These are phyloP conservation scores for Danionella cerebrum DNA, from an alignment of 2,113 vertebrate species.

Conservation along the genomic window DNA sequence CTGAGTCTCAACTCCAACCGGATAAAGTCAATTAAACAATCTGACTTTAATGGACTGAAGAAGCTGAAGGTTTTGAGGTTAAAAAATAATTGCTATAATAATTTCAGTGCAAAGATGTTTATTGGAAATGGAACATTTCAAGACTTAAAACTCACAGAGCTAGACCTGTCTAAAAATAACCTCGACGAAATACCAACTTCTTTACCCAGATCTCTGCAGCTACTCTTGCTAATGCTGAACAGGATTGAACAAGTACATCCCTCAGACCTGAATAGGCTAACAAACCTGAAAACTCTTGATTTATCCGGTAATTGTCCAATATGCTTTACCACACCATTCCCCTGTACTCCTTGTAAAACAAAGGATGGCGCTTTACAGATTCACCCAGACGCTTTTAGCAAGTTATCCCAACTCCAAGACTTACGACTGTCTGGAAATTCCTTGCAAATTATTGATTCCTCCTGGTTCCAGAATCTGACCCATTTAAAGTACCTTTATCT, in stretches of 20 bases:
- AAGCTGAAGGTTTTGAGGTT: neutral
- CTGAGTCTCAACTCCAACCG: constrained; percentile 26
- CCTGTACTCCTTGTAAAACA: constrained; percentile 21
- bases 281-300: constrained; percentile 35
- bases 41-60: constrained; percentile 15
- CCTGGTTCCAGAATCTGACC: constrained; percentile 42
- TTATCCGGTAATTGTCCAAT: constrained; percentile 54
- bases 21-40: constrained; percentile 21
- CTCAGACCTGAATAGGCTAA: constrained; percentile 19
- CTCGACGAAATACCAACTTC: constrained; percentile 7
- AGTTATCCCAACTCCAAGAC: constrained; percentile 5
- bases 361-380: constrained; percentile 31
- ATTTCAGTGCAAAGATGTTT: neutral
- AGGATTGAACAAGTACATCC: constrained; percentile 28
- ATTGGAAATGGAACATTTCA: constrained; percentile 17
- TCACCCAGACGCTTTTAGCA: constrained; percentile 34
- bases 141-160: neutral
- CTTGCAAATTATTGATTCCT: constrained; percentile 5
- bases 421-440: constrained; percentile 45
- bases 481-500: constrained; percentile 45
- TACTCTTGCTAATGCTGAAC: constrained; percentile 22
- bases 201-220: neutral
- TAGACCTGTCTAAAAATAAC: constrained; percentile 27
- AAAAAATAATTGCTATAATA: constrained; percentile 32
- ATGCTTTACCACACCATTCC: constrained; percentile 38